phyloP scores from a whole-genome alignment of 2,113 vertebrate genomes.

The Petrocephalus microphthalmus region DNA sequence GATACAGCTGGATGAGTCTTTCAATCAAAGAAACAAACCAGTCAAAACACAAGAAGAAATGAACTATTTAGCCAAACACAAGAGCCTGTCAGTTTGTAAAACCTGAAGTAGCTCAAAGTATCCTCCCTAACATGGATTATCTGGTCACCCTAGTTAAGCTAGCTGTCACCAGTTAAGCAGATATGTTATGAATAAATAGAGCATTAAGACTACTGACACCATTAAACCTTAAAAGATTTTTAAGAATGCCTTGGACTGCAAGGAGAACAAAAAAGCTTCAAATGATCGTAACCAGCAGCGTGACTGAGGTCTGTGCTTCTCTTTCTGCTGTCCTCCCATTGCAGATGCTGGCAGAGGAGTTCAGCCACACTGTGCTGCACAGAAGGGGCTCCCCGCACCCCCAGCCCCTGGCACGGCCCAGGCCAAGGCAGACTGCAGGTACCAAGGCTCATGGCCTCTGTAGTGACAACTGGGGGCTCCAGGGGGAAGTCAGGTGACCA shows the following conservation, averaged over 20 bases:
- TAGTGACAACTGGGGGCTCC: neutral
- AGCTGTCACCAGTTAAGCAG: neutral
- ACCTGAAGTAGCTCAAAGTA: neutral
- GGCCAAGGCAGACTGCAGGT: conserved; percentile 42
- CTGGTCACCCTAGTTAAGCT: neutral
- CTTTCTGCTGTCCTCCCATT: conserved; percentile 22
- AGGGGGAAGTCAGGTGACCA: neutral
- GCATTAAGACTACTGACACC: neutral
- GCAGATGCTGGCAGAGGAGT: conserved; percentile 61
- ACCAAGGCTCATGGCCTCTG: neutral
- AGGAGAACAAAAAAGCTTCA: neutral
- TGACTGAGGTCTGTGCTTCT: neutral
- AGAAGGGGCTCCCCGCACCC: conserved; percentile 32
- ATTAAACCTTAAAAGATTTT: neutral
- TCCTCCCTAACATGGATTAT: neutral
- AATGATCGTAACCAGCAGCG: neutral
- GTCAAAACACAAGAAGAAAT: neutral
- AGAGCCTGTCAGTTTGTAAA: neutral
- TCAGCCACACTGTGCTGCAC: conserved; percentile 41
- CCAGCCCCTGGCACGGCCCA: conserved; percentile 12
- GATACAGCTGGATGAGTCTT: neutral
- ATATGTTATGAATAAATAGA: neutral
- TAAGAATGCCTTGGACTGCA: neutral
- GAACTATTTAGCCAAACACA: neutral
- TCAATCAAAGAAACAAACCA: neutral